These are phyloP conservation scores for Balaeniceps rex DNA, from an alignment of 2,113 vertebrate genomes.

Conservation along the genomic window DNA sequence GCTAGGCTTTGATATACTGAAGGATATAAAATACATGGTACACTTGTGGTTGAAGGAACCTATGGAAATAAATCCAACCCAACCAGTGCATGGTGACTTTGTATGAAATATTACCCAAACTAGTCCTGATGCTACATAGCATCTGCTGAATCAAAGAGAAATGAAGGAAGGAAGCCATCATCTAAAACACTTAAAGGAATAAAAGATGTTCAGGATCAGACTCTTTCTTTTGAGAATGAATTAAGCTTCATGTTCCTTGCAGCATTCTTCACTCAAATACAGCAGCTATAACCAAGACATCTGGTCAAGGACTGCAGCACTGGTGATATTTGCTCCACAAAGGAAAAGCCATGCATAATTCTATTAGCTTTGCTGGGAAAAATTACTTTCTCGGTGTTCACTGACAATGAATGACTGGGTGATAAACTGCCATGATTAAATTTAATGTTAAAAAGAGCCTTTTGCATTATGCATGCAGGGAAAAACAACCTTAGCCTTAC, in stretches of 20 bases:
- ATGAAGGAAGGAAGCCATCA: slow-evolving; percentile 42
- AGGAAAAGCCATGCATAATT: not conserved
- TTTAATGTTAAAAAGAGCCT: not conserved
- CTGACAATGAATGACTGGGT: not conserved
- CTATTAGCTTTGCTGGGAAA: not conserved
- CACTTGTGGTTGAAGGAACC: not conserved
- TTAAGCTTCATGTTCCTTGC: not conserved
- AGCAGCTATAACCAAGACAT: slow-evolving; percentile 26
- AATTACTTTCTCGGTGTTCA: not conserved
- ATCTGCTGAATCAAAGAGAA: slow-evolving; percentile 53
- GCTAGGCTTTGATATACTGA: not conserved
- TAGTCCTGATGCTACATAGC: not conserved
- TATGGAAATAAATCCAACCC: not conserved
- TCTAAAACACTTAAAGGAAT: slow-evolving; percentile 24
- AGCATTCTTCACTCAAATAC: not conserved
- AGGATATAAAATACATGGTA: not conserved
- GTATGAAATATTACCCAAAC: not conserved
- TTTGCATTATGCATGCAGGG: not conserved
- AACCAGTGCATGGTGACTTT: not conserved
- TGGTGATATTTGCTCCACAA: not conserved
- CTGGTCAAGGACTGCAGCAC: slow-evolving; percentile 27
- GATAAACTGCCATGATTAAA: slow-evolving; percentile 1
- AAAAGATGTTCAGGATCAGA: slow-evolving; percentile 17
- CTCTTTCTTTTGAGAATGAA: not conserved
- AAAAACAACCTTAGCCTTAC: not conserved